Percentiles rank a stretch among this genome's conserved stretches.
These are phyloP conservation scores for Drosophila pegasa DNA, from an alignment of 2,888 invertebrate genomes.

Conservation along the genomic window DNA sequence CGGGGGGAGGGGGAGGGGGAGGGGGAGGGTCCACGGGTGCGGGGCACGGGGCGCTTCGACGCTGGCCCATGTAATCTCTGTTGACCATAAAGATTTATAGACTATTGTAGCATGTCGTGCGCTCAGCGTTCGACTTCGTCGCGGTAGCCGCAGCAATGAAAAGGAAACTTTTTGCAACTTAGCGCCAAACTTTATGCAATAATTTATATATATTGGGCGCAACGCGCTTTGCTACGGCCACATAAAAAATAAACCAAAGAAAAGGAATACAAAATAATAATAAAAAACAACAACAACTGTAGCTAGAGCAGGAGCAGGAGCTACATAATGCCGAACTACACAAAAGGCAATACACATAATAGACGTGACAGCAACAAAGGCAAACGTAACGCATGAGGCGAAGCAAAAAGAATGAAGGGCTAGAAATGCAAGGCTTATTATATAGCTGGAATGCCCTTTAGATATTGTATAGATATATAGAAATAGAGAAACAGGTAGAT, in stretches of 20 bases:
- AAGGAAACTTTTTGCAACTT: conserved; percentile 82
- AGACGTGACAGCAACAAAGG: conserved; percentile 46
- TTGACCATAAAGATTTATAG: conserved; percentile 81
- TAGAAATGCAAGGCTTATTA: background rate
- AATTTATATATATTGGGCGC: conserved; percentile 80
- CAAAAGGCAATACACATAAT: conserved; percentile 72
- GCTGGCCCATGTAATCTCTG: conserved; percentile 78
- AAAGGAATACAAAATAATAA: conserved; percentile 37
- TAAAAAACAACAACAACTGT: conserved; percentile 34
- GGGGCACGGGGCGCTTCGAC: conserved; percentile 21
- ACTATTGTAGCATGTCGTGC: conserved; percentile 80
- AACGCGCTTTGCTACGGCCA: conserved; percentile 32
- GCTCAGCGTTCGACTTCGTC: conserved; percentile 38
- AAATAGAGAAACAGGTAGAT: too few relatives aligned
- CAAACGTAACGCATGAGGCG: conserved; percentile 47
- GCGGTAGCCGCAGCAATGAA: conserved; percentile 73
- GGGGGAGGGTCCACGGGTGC: background rate
- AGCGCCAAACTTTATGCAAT: conserved; percentile 83
- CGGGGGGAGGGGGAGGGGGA: conserved; percentile 18
- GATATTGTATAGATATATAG: background rate
- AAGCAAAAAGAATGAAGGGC: background rate
- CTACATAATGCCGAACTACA: conserved; percentile 58
- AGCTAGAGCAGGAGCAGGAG: background rate
- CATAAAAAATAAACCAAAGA: conserved; percentile 23
- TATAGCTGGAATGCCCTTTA: conserved; percentile 41